Percentiles rank a stretch among this genome's conserved stretches.
phyloP scores from a whole-genome alignment of 2,888 invertebrate species.

The Antheraea yamamai region DNA sequence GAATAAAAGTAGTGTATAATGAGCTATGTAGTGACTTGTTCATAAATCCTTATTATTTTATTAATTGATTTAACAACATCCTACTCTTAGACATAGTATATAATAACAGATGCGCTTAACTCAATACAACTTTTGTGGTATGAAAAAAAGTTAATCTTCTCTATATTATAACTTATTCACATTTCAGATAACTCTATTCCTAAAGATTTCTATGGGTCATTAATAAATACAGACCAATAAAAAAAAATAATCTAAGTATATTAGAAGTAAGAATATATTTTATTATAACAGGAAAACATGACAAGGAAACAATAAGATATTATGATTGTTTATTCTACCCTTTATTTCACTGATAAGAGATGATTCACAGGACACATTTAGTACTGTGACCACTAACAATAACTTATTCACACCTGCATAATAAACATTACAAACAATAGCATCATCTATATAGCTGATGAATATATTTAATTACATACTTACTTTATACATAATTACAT shows the following conservation, averaged over 20 bases:
- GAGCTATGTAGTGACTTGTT: too few species aligned
- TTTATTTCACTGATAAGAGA: constrained; percentile 3
- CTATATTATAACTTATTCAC: too few species aligned
- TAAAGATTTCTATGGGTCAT: neutral
- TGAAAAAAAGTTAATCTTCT: too few species aligned
- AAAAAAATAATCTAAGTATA: neutral
- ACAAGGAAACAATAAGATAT: neutral
- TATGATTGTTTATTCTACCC: neutral
- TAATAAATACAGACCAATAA: neutral
- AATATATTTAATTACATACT: neutral
- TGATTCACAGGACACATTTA: neutral
- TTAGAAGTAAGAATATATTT: neutral
- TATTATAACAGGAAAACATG: constrained; percentile 2
- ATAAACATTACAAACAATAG: neutral
- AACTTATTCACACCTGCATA: neutral
- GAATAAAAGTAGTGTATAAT: too few species aligned
- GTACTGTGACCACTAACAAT: constrained; percentile 1
- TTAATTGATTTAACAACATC: too few species aligned
- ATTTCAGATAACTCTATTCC: too few species aligned
- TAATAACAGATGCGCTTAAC: too few species aligned
- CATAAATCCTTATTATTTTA: too few species aligned
- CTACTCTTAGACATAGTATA: too few species aligned
- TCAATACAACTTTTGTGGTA: too few species aligned
- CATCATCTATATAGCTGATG: neutral
- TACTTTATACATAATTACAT: too few species aligned